These are phyloP conservation scores for Cnemophilus loriae DNA, from an alignment of 2,113 vertebrate species.

Conservation along the genomic window DNA sequence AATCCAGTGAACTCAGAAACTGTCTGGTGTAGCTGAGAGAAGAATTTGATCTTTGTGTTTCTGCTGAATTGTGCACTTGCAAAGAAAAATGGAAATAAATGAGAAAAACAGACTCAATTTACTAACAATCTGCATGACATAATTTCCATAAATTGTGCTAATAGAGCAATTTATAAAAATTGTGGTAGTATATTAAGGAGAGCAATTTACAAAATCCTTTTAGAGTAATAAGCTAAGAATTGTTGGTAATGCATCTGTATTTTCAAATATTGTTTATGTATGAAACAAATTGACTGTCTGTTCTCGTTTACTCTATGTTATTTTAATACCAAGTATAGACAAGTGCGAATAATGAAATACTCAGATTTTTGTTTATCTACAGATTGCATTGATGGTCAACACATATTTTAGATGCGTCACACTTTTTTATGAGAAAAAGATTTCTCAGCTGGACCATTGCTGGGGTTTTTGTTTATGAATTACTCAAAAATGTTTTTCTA, in stretches of 20 bases:
- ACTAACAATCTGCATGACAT: conserved; percentile 25
- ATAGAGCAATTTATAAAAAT: conserved; percentile 64
- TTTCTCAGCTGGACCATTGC: background rate
- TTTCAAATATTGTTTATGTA: conserved; percentile 21
- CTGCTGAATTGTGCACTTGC: background rate
- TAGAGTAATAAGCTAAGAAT: conserved; percentile 42
- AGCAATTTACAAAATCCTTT: conserved; percentile 54
- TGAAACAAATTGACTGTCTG: conserved; percentile 47
- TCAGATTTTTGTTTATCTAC: conserved; percentile 4
- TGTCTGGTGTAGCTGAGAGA: background rate
- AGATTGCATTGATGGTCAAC: background rate
- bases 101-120: conserved; percentile 43
- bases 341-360: conserved; percentile 13
- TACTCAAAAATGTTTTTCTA: background rate
- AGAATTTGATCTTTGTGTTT: conserved; percentile 2
- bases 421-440: background rate
- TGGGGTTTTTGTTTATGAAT: background rate
- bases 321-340: background rate
- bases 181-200: conserved; percentile 34
- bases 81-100: conserved; percentile 11
- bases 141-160: conserved; percentile 59
- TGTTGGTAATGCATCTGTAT: conserved; percentile 32
- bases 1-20: background rate
- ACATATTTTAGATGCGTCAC: background rate
- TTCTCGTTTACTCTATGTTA: conserved; percentile 7